Percentiles rank a stretch among this genome's conserved stretches.
phyloP scores from a whole-genome alignment of 2,888 invertebrate genomes.

The Macrosoma leucophasiata region DNA sequence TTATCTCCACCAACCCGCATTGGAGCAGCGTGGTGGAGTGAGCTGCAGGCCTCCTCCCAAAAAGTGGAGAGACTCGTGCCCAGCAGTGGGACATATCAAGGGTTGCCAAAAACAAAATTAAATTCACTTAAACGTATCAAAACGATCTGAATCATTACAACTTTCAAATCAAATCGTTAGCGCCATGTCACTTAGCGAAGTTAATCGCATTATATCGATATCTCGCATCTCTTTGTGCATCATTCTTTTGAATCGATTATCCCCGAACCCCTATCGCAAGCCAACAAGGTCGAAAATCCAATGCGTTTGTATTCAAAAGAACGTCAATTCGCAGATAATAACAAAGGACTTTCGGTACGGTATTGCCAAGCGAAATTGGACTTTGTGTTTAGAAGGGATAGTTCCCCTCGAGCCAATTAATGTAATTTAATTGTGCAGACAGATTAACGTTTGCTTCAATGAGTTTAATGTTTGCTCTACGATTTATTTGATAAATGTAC shows the following conservation, averaged over 20 bases:
- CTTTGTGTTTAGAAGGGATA: conserved; percentile 29
- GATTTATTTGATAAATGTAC: too few species aligned
- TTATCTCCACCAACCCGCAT: too few species aligned
- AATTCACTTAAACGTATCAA: too few species aligned
- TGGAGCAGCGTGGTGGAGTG: too few species aligned
- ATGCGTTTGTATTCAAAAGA: conserved; percentile 33
- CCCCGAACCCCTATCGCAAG: conserved; percentile 21
- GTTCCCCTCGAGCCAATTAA: conserved; percentile 64
- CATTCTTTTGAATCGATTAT: conserved; percentile 37
- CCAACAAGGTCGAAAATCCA: conserved; percentile 19
- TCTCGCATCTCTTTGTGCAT: conserved; percentile 64
- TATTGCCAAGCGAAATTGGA: conserved; percentile 29
- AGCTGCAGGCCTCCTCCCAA: too few species aligned
- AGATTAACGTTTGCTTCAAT: conserved; percentile 66
- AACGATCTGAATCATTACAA: too few species aligned
- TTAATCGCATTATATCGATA: conserved; percentile 68
- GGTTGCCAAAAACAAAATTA: too few species aligned
- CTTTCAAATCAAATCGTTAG: conserved; percentile 63
- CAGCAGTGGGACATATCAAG: too few species aligned
- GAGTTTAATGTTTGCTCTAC: conserved; percentile 70
- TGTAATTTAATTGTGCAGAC: conserved; percentile 69
- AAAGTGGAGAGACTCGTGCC: too few species aligned
- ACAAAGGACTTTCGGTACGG: conserved; percentile 43
- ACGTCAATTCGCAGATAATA: conserved; percentile 59
- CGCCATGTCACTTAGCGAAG: conserved; percentile 61